Conservation (phyloP, 2,113 vertebrate genomes). For the Toxotes chatareus region DNA sequence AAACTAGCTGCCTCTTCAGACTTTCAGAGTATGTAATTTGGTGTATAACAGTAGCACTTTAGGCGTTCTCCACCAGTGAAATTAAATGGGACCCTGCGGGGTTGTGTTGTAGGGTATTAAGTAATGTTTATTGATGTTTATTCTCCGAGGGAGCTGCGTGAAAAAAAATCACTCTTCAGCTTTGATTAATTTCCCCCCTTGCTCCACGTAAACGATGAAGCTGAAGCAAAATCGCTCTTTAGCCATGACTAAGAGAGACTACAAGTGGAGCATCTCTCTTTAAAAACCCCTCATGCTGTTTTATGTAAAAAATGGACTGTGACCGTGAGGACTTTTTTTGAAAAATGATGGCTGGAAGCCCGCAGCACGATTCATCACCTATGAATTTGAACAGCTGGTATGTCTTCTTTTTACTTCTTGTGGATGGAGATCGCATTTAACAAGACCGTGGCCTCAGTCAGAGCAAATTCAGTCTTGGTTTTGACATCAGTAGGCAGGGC, state of each 20-base stretch:
- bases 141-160: constrained; percentile 79
- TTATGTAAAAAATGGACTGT: constrained; percentile 76
- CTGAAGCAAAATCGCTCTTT: constrained; percentile 77
- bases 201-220: constrained; percentile 80
- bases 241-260: constrained; percentile 79
- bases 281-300: constrained; percentile 74
- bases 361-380: constrained; percentile 69
- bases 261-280: constrained; percentile 74
- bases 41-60: constrained; percentile 84
- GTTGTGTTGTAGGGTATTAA: constrained; percentile 84
- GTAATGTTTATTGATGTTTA: constrained; percentile 87
- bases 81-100: constrained; percentile 83
- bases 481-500: constrained; percentile 13
- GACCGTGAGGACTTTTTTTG: constrained; percentile 57
- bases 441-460: constrained; percentile 26
- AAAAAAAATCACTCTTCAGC: constrained; percentile 81
- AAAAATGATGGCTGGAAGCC: constrained; percentile 71
- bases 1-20: constrained; percentile 80
- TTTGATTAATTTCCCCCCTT: constrained; percentile 83
- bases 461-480: constrained; percentile 30
- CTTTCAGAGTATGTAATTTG: constrained; percentile 84
- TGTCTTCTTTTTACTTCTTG: constrained; percentile 56
- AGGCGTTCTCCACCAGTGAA: constrained; percentile 83
- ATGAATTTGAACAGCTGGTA: constrained; percentile 67
- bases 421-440: constrained; percentile 51